phyloP scores from a whole-genome alignment of 2,113 vertebrate species.

The Martes martes region DNA sequence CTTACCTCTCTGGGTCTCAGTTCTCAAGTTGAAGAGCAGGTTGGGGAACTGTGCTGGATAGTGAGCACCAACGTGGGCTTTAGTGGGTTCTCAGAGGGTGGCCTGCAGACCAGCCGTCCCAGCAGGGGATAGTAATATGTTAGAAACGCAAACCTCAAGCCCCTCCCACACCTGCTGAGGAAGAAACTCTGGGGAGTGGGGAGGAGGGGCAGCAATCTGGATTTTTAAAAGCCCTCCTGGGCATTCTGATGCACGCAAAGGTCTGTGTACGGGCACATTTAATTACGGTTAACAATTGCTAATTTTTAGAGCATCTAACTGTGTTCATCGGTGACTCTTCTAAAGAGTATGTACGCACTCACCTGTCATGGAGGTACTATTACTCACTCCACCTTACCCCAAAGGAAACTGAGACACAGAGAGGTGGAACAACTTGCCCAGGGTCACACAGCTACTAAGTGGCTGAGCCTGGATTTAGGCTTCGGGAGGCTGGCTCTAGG shows the following conservation, averaged over 20 bases:
- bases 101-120: too few relatives aligned
- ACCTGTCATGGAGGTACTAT: accelerated
- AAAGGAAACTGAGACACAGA: neutral
- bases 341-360: neutral
- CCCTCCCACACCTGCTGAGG: neutral
- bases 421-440: neutral
- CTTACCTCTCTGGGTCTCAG: neutral
- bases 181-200: neutral
- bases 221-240: neutral
- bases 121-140: neutral
- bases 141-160: neutral
- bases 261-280: neutral
- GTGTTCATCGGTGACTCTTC: neutral
- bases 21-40: neutral
- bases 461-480: neutral
- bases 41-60: neutral
- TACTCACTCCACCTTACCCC: neutral
- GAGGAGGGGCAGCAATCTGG: neutral
- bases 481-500: neutral
- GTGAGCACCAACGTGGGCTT: accelerated
- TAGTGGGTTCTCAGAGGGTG: neutral
- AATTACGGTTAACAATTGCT: neutral
- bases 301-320: neutral
- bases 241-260: accelerated
- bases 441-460: neutral